Percentiles rank a stretch among this genome's conserved stretches.
phyloP scores from a whole-genome alignment of 2,113 vertebrate genomes.

The Colaptes auratus region DNA sequence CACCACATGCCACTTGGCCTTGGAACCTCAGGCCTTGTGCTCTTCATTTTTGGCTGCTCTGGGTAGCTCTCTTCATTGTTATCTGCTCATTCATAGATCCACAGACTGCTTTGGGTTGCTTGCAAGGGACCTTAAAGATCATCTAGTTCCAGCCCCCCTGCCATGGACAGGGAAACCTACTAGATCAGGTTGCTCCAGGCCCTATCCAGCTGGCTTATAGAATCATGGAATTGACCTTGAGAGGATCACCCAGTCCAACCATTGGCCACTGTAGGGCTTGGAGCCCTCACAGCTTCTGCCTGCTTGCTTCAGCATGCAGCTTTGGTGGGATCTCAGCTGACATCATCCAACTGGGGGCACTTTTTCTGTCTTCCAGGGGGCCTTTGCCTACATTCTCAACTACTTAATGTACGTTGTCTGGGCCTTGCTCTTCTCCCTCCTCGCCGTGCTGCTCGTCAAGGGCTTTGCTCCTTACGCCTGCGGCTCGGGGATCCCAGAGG shows the following conservation, averaged over 20 bases:
- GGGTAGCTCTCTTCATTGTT: too few relatives aligned
- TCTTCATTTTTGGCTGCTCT: neutral
- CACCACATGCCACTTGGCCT: neutral
- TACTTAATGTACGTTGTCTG: slow-evolving; percentile 92
- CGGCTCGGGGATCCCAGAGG: slow-evolving; percentile 97
- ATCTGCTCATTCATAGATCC: too few relatives aligned
- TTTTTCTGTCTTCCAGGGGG: slow-evolving; percentile 77
- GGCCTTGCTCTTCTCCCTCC: slow-evolving; percentile 92
- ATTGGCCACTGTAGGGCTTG: too few relatives aligned
- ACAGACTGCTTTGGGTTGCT: too few relatives aligned
- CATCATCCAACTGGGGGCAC: neutral
- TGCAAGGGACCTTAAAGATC: too few relatives aligned
- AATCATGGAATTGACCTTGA: too few relatives aligned
- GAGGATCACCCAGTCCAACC: too few relatives aligned
- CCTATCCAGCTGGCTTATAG: too few relatives aligned
- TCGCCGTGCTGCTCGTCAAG: slow-evolving; percentile 89
- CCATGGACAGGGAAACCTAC: too few relatives aligned
- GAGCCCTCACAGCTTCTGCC: neutral
- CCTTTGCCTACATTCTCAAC: slow-evolving; percentile 87
- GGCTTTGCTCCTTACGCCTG: slow-evolving; percentile 96
- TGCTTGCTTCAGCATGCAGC: neutral
- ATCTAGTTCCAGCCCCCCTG: too few relatives aligned
- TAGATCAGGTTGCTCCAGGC: too few relatives aligned
- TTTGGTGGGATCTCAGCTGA: neutral
- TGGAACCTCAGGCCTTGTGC: neutral